A percentile compares a stretch with the other conserved stretches of the same genome.
phyloP scores from a whole-genome alignment of 2,797 vertebrate genomes.

The Notamacropus eugenii region DNA sequence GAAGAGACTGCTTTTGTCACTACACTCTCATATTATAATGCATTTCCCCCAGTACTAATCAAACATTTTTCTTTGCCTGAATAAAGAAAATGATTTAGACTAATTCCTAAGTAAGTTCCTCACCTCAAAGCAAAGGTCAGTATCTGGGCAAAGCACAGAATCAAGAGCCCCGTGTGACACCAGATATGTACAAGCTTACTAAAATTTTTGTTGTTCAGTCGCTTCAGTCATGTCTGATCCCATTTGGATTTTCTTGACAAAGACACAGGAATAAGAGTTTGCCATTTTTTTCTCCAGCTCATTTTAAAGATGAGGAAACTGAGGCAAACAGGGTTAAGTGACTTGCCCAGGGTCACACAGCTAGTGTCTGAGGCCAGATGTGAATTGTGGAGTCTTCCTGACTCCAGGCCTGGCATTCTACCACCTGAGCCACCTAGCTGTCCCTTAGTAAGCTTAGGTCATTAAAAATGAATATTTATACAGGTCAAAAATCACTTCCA shows the following conservation, averaged over 20 bases:
- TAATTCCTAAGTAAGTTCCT: background rate
- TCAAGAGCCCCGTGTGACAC: background rate
- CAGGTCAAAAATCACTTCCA: background rate
- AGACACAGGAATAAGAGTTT: background rate
- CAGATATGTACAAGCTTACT: background rate
- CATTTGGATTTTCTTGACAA: background rate
- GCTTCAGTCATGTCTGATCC: fast-evolving
- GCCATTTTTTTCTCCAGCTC: background rate
- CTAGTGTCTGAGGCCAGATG: background rate
- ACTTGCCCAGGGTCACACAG: background rate
- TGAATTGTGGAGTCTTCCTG: background rate
- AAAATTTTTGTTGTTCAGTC: background rate
- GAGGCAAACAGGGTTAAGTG: background rate
- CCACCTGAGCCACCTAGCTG: background rate
- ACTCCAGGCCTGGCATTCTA: background rate
- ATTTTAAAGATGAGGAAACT: background rate
- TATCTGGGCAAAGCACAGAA: background rate
- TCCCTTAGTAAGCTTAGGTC: background rate
- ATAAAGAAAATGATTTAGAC: background rate
- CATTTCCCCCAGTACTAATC: background rate
- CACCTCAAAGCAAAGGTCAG: background rate
- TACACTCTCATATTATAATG: background rate
- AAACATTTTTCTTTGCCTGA: background rate
- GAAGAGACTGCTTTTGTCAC: background rate
- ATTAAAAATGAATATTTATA: background rate